phyloP scores from a whole-genome alignment of 2,113 vertebrate genomes.

The Axis porcinus region DNA sequence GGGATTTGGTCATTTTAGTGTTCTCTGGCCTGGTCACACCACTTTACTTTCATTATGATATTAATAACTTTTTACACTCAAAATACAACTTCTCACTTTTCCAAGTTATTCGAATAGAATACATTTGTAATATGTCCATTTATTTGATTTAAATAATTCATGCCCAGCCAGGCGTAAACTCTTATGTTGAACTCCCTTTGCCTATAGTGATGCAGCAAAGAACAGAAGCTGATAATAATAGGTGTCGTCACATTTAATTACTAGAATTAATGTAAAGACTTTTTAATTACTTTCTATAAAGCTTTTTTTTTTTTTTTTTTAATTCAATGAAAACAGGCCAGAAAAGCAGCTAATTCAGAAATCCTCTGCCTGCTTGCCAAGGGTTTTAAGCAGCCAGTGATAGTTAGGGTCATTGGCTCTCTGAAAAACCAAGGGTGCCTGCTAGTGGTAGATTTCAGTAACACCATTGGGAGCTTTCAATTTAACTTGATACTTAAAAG shows the following conservation, averaged over 20 bases:
- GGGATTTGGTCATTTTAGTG: not conserved
- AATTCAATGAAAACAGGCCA: constrained; percentile 41
- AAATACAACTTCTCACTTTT: not conserved
- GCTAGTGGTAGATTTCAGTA: constrained; percentile 58
- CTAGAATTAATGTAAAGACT: constrained; percentile 64
- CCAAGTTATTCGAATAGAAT: constrained; percentile 7
- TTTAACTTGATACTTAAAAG: constrained; percentile 56
- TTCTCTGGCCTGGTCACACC: not conserved
- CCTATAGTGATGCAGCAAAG: constrained; percentile 11
- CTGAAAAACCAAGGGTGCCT: constrained; percentile 37
- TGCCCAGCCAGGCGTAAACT: constrained; percentile 34
- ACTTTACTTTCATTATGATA: not conserved
- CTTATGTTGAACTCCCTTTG: constrained; percentile 2
- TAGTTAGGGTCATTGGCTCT: constrained; percentile 43
- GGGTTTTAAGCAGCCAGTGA: constrained; percentile 18
- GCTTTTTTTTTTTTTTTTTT: not conserved
- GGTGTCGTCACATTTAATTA: constrained; percentile 63
- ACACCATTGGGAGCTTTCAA: not conserved
- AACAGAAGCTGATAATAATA: constrained; percentile 59
- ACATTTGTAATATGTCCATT: constrained; percentile 10
- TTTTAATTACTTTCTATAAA: constrained; percentile 65
- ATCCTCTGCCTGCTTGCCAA: constrained; percentile 36
- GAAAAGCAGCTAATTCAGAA: constrained; percentile 60
- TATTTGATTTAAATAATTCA: constrained; percentile 42
- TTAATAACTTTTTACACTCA: not conserved